Base-by-base conservation (phyloP, 1,140 invertebrate species). In the Trypoxylus dichotomus region DNA sequence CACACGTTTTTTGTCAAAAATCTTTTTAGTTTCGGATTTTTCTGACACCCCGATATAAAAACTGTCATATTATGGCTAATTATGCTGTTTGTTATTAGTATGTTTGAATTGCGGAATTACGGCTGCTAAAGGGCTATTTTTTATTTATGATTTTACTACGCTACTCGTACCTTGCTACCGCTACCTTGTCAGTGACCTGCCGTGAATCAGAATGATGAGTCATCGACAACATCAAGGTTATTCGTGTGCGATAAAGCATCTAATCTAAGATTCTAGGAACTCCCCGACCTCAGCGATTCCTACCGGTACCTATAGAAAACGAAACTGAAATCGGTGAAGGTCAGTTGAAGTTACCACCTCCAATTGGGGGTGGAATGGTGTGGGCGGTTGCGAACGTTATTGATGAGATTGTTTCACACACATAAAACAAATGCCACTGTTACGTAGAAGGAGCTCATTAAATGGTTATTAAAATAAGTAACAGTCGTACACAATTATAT, bases 191-290 rank as follows among this genome's bases (percentile, higher is more conserved):
- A 63, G 19, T 63, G 60, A 63, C 60, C 60, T 63, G 21, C 60
- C 25, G 25, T 63, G 60, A 63, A 63, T 63, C 60, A 25, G 60
- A 63, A 63, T 24, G 21, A 27, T 63, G 60, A 63, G 60, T 63
- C 60, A 63, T 63, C 60, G 60, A 63, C 7, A 24, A 63, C 60
- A 19, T 63, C 60, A 63, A 63, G 60, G 60, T 63, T 19, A 27
- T 63, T 19, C 60, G 60, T 27, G 60, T 3, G 60, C 60, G n/a
- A 63, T 63, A 63, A 63, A 63, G 21, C 60, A 63, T 24, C 60
- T 63, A 63, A 63, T 63, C 60, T 27, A 5, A 63, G 19, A 63
- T 63, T 63, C 60, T 27, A 63, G 60, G 60, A 63, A 63, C 60
- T 63, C 19, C 47, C 60, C 60, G 60, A 25, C 21, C n/a, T 6